Base-by-base conservation (phyloP, 2,113 vertebrate genomes). In the Rhabdornis inornatus region DNA sequence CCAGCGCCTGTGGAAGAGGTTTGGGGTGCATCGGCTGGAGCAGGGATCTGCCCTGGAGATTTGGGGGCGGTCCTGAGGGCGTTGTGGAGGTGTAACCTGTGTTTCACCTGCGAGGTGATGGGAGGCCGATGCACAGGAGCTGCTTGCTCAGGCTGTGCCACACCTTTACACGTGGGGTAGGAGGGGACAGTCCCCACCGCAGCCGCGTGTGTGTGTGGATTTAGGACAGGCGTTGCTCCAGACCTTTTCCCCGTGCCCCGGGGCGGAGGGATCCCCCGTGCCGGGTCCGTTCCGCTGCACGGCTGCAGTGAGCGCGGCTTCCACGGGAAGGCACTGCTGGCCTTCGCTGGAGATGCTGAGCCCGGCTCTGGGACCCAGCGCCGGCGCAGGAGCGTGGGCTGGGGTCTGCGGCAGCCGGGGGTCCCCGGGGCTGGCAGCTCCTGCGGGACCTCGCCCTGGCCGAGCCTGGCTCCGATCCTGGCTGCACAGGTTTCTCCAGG, bases 291-390 rank as follows among this genome's bases (percentile, higher is more conserved):
- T 39, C 53, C 1, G 0, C 40, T 1, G 5, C 25, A 4, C 0
- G 39, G 76, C 57, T 95, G 91, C 91, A 94, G 74, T 90, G 89
- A 88, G 94, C 3, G 28, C 4, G 6, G 35, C 30, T 15, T 64
- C 96, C 97, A 74, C 88, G 27, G 66, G 96, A 92, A 80, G 96
- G 95, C 92, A 88, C 70, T 96, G 96, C 69, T 35, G 95, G 27
- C 78, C 91, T 91, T 66, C 19, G 59, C 83, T 90, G 83, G 55
- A 35, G 71, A n/a, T 7, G 55, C 50, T 3, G 57, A 72, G 16
- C 42, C 25, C 55, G 1, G 79, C 18, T 42, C 5, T 23, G 64
- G 45, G 25, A 18, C 4, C 2, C 5, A 64, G 44, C 0, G 3
- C 52, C 9, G 40, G 21, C 16, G 37, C 2, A 7, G 53, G 10